Evolutionary conservation across 2,888 invertebrate species (phyloP).

Genomic region (Galerucella pusilla): DNA sequence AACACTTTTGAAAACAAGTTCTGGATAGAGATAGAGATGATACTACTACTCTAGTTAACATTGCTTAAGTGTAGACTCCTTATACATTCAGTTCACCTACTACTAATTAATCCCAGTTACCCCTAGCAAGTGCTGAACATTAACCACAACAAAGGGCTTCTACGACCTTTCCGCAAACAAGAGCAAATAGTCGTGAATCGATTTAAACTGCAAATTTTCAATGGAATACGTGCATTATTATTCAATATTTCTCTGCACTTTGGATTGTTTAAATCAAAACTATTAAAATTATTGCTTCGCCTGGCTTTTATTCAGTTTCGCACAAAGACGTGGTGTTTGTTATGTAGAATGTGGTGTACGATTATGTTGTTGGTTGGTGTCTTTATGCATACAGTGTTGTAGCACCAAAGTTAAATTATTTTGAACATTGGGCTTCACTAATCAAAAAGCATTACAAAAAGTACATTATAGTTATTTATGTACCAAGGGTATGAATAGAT

Average conservation of each 20-base stretch:
- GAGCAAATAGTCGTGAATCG: constrained; percentile 12
- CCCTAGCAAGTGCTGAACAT: constrained; percentile 1
- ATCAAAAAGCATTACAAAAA: too few species aligned
- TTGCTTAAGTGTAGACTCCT: background rate
- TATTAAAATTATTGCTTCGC: constrained; percentile 30
- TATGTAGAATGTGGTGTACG: constrained; percentile 33
- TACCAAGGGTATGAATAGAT: too few species aligned
- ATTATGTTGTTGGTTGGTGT: constrained; percentile 11
- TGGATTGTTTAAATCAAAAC: constrained; percentile 28
- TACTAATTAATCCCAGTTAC: background rate
- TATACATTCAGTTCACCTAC: background rate
- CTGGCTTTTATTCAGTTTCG: constrained; percentile 27
- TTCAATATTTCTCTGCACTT: constrained; percentile 35
- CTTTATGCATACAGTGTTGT: too few species aligned
- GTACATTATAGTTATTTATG: too few species aligned
- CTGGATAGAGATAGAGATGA: too few species aligned
- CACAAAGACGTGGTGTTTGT: constrained; percentile 30
- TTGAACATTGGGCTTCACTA: too few species aligned
- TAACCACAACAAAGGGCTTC: background rate
- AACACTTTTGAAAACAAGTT: too few species aligned
- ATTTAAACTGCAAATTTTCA: constrained; percentile 33
- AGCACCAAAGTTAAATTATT: too few species aligned
- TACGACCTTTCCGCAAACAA: background rate
- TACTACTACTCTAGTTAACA: background rate
- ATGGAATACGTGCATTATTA: constrained; percentile 32